Evolutionary conservation across 2,888 invertebrate genomes (phyloP).

Genomic region (Coenonympha arcania): DNA sequence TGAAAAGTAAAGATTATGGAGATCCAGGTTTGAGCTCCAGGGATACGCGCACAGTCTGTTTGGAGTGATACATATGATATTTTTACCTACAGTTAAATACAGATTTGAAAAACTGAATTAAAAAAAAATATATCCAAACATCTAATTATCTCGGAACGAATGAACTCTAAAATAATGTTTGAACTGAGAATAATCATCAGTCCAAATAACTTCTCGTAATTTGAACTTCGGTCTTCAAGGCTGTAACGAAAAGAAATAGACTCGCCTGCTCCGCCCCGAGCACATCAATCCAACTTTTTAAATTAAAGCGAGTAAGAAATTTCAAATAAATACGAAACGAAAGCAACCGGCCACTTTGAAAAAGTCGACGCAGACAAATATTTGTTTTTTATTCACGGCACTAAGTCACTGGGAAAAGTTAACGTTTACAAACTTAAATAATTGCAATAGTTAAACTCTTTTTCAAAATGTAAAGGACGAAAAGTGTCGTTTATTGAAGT

Average conservation of each 20-base stretch:
- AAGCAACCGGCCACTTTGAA: slow-evolving; percentile 9
- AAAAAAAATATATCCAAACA: too few species aligned
- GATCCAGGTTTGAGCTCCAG: too few species aligned
- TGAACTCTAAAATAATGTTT: neutral
- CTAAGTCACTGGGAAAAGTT: slow-evolving; percentile 1
- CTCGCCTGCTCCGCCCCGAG: slow-evolving; percentile 34
- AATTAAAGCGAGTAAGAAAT: slow-evolving; percentile 58
- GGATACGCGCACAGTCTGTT: too few species aligned
- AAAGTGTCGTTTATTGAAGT: too few species aligned
- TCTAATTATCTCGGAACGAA: too few species aligned
- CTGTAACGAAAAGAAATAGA: slow-evolving; percentile 21
- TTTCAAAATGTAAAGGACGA: neutral
- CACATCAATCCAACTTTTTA: slow-evolving; percentile 67
- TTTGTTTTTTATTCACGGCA: slow-evolving; percentile 1
- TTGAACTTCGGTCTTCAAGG: slow-evolving; percentile 19
- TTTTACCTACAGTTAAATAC: too few species aligned
- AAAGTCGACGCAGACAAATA: slow-evolving; percentile 5
- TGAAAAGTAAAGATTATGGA: too few species aligned
- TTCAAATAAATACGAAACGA: slow-evolving; percentile 33
- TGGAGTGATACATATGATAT: too few species aligned
- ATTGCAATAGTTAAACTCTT: neutral
- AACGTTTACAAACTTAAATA: neutral
- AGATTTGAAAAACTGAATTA: too few species aligned
- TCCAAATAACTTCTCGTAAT: slow-evolving; percentile 13
- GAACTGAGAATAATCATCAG: slow-evolving; percentile 17